phyloP scores from a whole-genome alignment of 2,113 vertebrate species.

The Lota lota region DNA sequence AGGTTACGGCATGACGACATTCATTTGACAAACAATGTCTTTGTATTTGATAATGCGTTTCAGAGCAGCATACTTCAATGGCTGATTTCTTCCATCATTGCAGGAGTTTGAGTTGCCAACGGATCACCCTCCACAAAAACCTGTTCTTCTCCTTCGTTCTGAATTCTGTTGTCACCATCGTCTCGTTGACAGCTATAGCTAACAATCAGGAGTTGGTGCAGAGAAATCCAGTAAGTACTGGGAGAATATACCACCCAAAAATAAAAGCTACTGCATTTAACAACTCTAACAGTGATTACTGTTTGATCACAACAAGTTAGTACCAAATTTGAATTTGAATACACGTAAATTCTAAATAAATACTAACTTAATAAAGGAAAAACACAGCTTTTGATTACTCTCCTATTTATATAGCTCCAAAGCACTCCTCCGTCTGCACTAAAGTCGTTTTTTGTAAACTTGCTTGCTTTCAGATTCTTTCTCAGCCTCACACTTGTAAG shows the following conservation, averaged over 20 bases:
- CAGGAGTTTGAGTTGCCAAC: slow-evolving; percentile 97
- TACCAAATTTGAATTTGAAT: no score
- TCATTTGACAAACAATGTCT: background rate
- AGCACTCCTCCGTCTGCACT: no score
- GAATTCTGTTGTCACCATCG: slow-evolving; percentile 92
- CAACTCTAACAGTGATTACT: no score
- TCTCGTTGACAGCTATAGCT: slow-evolving; percentile 85
- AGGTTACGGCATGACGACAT: background rate
- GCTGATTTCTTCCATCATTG: slow-evolving; percentile 18
- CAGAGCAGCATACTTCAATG: background rate
- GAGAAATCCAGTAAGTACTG: slow-evolving; percentile 85
- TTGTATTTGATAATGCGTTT: background rate
- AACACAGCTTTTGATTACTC: no score
- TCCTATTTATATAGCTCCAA: no score
- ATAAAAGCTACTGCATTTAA: no score
- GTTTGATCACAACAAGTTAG: no score
- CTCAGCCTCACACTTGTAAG: no score
- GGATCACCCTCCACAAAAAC: slow-evolving; percentile 98
- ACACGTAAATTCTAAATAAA: no score
- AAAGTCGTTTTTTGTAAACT: no score
- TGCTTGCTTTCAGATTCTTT: no score
- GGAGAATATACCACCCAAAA: background rate
- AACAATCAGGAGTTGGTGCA: slow-evolving; percentile 90
- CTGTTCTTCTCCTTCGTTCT: slow-evolving; percentile 96
- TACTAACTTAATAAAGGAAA: no score